Percentiles rank a stretch among this genome's conserved stretches.
phyloP scores from a whole-genome alignment of 1,140 invertebrate species.

The Bombus waltoni region DNA sequence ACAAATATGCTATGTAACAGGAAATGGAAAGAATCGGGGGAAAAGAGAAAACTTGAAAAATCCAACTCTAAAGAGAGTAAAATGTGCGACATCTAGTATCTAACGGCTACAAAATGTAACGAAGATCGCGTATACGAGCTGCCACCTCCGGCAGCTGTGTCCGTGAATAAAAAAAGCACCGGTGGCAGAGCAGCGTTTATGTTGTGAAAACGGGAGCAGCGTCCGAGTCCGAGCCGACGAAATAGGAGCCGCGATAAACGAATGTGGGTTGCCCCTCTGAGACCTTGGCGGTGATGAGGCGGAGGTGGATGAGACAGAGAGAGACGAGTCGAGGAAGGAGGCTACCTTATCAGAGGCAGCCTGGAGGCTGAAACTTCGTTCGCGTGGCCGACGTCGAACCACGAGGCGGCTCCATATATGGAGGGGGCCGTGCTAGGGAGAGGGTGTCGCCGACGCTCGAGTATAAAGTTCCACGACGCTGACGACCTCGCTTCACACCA shows the following conservation, averaged over 20 bases:
- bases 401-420: conserved; percentile 77
- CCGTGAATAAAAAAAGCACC: conserved; percentile 52
- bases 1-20: not conserved
- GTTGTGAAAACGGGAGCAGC: conserved; percentile 30
- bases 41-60: not conserved
- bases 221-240: conserved; percentile 26
- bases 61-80: not conserved
- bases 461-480: conserved; percentile 73
- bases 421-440: conserved; percentile 67
- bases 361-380: conserved; percentile 38
- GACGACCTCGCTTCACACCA: conserved; percentile 34
- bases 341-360: conserved; percentile 44
- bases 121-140: not conserved
- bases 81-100: not conserved
- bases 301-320: conserved; percentile 9
- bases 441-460: conserved; percentile 68
- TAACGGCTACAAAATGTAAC: not conserved
- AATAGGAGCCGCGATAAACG: conserved; percentile 54
- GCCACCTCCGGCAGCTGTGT: conserved; percentile 28
- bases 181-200: not conserved
- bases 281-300: conserved; percentile 30
- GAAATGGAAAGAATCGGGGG: no score
- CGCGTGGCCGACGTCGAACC: conserved; percentile 47
- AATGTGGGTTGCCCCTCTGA: conserved; percentile 34
- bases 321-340: conserved; percentile 15